Evolutionary conservation across 2,888 invertebrate genomes (phyloP).

Genomic region (Epinotia bilunana): DNA sequence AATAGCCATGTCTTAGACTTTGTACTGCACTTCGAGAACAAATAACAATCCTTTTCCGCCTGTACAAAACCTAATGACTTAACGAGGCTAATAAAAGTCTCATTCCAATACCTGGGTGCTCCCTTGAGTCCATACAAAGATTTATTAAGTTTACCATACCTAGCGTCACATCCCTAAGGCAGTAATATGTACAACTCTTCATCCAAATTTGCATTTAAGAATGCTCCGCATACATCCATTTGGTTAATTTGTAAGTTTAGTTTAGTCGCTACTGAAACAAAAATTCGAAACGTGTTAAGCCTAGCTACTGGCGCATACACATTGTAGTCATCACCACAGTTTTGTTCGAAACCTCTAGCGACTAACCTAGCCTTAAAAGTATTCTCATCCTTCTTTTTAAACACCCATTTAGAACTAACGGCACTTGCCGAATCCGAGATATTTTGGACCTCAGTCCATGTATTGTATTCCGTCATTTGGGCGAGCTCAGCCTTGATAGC

Average conservation of each 20-base stretch:
- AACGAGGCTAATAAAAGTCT: background rate
- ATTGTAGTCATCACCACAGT: background rate
- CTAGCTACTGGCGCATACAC: background rate
- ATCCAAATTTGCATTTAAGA: background rate
- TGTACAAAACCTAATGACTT: background rate
- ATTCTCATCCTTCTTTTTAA: background rate
- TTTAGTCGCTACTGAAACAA: background rate
- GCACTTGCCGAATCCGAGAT: too few species aligned
- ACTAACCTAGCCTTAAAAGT: background rate
- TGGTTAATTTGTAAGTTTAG: background rate
- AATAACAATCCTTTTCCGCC: background rate
- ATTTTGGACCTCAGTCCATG: too few species aligned
- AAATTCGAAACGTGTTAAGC: background rate
- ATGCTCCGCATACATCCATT: slow-evolving; percentile 3
- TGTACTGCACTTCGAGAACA: background rate
- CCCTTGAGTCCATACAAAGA: background rate
- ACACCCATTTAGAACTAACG: background rate
- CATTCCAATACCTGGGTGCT: background rate
- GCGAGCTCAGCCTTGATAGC: too few species aligned
- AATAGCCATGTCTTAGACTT: background rate
- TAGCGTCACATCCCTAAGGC: background rate
- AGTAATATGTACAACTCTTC: background rate
- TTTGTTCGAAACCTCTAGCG: background rate
- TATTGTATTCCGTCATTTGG: too few species aligned
- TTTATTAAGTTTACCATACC: background rate